Evolutionary conservation across 1,140 invertebrate species (phyloP).

Genomic region (Oppia nitens): DNA sequence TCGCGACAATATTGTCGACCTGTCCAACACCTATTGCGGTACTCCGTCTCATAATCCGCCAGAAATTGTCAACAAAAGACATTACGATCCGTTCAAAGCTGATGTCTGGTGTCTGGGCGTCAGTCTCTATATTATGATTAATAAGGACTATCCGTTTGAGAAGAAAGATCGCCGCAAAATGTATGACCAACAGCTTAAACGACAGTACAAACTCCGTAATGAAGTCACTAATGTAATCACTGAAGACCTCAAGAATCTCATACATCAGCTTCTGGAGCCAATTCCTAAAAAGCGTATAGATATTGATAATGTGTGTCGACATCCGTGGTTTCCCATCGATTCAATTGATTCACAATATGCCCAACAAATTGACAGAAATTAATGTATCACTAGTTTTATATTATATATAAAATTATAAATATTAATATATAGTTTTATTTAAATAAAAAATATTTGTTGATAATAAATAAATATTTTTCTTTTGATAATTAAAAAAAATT

Average conservation of each 20-base stretch:
- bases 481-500: too few relatives aligned
- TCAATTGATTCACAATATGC: too few relatives aligned
- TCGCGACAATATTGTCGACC: constrained; percentile 9
- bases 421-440: too few relatives aligned
- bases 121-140: constrained; percentile 49
- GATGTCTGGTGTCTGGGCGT: constrained; percentile 93
- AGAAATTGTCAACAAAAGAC: constrained; percentile 10
- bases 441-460: too few relatives aligned
- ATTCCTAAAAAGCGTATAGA: constrained; percentile 51
- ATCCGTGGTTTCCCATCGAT: too few relatives aligned
- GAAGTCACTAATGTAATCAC: constrained; percentile 36
- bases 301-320: constrained; percentile 32
- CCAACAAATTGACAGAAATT: too few relatives aligned
- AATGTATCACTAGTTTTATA: too few relatives aligned
- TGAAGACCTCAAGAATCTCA: constrained; percentile 45
- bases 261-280: constrained; percentile 56
- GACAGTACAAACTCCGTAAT: not conserved
- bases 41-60: constrained; percentile 14
- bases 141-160: constrained; percentile 7
- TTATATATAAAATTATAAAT: too few relatives aligned
- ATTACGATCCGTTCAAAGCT: constrained; percentile 8
- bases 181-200: not conserved
- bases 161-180: not conserved
- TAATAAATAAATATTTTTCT: too few relatives aligned
- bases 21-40: constrained; percentile 16